Percentiles rank a stretch among this genome's conserved stretches.
phyloP scores from a whole-genome alignment of 2,888 invertebrate species.

The Molorchus minor region DNA sequence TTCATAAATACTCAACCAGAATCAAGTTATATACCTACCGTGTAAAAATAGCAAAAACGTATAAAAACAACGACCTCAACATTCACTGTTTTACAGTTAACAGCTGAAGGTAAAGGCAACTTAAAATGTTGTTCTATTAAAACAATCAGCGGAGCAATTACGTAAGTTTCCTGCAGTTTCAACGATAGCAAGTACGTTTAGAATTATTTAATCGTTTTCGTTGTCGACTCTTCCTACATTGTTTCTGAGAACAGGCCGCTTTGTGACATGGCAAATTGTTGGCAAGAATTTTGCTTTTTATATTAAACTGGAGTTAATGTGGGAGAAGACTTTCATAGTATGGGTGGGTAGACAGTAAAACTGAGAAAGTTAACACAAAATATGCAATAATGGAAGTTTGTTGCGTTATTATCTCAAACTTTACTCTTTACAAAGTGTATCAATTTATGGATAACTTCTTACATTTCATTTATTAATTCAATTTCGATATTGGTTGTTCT shows the following conservation, averaged over 20 bases:
- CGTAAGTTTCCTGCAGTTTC: neutral
- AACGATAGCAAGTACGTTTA: neutral
- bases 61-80: constrained; percentile 24
- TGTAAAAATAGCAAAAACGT: constrained; percentile 12
- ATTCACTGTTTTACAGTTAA: constrained; percentile 28
- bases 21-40: constrained; percentile 10
- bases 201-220: neutral
- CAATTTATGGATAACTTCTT: no score
- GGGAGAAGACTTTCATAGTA: constrained; percentile 1
- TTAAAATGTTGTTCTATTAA: constrained; percentile 12
- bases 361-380: no score
- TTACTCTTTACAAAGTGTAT: no score
- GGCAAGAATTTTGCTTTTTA: constrained; percentile 8
- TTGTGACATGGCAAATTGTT: constrained; percentile 13
- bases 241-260: constrained; percentile 24
- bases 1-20: constrained; percentile 4
- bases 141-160: constrained; percentile 6
- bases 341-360: constrained; percentile 7
- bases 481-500: no score
- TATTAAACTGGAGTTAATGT: no score
- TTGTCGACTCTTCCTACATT: constrained; percentile 25
- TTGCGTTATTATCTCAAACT: no score
- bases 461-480: no score
- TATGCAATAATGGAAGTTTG: no score
- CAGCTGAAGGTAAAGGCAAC: constrained; percentile 12